Conservation (phyloP, 2,888 invertebrate genomes). For the Agrochola litura region DNA sequence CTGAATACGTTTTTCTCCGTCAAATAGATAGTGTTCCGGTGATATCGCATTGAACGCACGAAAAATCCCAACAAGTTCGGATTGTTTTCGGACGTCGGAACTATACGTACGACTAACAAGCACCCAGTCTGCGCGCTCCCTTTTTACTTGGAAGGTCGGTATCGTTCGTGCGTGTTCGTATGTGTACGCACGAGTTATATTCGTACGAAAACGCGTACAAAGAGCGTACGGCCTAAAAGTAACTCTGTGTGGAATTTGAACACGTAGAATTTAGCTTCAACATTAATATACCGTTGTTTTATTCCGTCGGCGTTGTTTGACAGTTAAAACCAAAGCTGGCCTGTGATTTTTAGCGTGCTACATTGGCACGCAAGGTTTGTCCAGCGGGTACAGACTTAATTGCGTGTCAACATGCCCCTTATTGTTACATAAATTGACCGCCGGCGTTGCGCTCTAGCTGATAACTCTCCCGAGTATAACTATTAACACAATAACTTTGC, state of each 20-base stretch:
- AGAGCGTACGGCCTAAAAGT: not conserved
- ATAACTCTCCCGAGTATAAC: slow-evolving; percentile 52
- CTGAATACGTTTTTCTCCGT: no score
- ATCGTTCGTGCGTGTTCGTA: no score
- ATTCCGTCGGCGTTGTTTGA: slow-evolving; percentile 32
- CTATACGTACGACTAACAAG: no score
- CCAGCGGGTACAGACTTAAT: slow-evolving; percentile 69
- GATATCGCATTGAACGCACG: no score
- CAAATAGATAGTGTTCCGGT: no score
- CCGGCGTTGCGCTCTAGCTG: slow-evolving; percentile 40
- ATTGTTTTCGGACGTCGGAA: no score
- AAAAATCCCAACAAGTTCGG: no score
- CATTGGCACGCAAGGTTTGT: slow-evolving; percentile 68
- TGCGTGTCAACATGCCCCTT: slow-evolving; percentile 74
- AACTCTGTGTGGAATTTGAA: slow-evolving; percentile 18
- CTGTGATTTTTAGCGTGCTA: slow-evolving; percentile 63
- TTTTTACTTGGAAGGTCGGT: no score
- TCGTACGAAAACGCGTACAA: no score
- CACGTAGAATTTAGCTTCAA: slow-evolving; percentile 30
- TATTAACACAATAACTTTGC: slow-evolving; percentile 50
- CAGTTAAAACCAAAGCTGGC: slow-evolving; percentile 31
- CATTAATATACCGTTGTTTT: slow-evolving; percentile 38
- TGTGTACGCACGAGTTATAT: no score
- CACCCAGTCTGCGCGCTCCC: no score
- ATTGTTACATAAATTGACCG: slow-evolving; percentile 74